Conservation (phyloP, 2,797 vertebrate genomes). For the Hippoglossus hippoglossus region DNA sequence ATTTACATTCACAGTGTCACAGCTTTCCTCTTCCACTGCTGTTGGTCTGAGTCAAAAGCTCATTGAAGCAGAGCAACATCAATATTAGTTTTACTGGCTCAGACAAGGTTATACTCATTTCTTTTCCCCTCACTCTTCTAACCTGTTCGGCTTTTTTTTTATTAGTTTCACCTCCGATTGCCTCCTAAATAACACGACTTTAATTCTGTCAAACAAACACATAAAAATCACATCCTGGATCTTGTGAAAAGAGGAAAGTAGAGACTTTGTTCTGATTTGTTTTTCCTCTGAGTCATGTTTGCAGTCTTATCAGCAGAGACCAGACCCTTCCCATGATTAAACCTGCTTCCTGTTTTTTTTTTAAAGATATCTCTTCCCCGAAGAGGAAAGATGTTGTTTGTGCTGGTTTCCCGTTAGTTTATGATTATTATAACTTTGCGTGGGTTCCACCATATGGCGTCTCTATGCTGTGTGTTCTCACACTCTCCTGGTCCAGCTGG, state of each 20-base stretch:
- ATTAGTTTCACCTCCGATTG: constrained; percentile 16
- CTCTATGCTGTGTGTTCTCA: constrained; percentile 55
- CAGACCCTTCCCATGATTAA: constrained; percentile 61
- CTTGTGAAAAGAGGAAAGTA: constrained; percentile 39
- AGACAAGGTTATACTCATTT: not conserved
- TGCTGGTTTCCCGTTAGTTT: constrained; percentile 29
- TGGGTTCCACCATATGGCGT: constrained; percentile 62
- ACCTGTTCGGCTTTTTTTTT: not conserved
- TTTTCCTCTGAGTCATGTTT: constrained; percentile 42
- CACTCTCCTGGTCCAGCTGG: constrained; percentile 62
- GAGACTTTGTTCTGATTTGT: constrained; percentile 38
- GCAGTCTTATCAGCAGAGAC: constrained; percentile 63
- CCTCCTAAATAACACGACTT: constrained; percentile 13
- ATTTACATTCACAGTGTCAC: constrained; percentile 2
- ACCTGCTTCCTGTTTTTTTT: constrained; percentile 46
- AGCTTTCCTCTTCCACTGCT: not conserved
- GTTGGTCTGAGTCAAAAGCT: constrained; percentile 13
- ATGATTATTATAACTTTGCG: constrained; percentile 43
- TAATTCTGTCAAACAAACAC: constrained; percentile 24
- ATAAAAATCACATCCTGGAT: constrained; percentile 38
- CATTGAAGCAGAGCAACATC: not conserved
- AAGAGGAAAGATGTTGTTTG: constrained; percentile 17
- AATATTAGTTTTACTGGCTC: not conserved
- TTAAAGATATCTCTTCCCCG: not conserved
- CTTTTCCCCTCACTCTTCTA: not conserved